These are phyloP conservation scores for Montipora foliosa DNA, from an alignment of 64 coral and sea anemone species.

Conservation along the genomic window DNA sequence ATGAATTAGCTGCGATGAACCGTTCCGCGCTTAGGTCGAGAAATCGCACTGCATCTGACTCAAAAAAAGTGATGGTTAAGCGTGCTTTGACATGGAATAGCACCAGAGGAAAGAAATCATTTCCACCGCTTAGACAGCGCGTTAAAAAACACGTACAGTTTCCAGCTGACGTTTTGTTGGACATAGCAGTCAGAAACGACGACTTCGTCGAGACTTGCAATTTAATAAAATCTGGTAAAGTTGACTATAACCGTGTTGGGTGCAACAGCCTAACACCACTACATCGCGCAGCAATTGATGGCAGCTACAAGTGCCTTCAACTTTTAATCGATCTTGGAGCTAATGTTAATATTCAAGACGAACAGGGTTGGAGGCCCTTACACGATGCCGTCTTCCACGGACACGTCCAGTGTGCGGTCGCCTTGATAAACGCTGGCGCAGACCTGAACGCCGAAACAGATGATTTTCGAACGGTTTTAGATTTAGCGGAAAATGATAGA, in stretches of 20 bases:
- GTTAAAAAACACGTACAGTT: slow-evolving; percentile 68
- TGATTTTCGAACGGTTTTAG: slow-evolving; percentile 47
- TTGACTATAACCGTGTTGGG: slow-evolving; percentile 76
- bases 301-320: slow-evolving; percentile 84
- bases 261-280: slow-evolving; percentile 76
- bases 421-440: slow-evolving; percentile 80
- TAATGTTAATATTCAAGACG: slow-evolving; percentile 61
- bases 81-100: slow-evolving; percentile 36
- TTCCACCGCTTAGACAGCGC: slow-evolving; percentile 17
- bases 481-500: slow-evolving; percentile 71
- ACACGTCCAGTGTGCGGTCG: slow-evolving; percentile 57
- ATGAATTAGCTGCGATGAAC: slow-evolving; percentile 27
- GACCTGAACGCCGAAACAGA: slow-evolving; percentile 60
- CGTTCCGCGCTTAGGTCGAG: background rate
- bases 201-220: slow-evolving; percentile 91
- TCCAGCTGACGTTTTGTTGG: slow-evolving; percentile 66
- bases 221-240: slow-evolving; percentile 85
- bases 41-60: background rate
- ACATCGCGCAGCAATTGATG: slow-evolving; percentile 88
- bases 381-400: slow-evolving; percentile 89
- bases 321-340: slow-evolving; percentile 87
- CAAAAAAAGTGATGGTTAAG: background rate
- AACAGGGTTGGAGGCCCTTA: slow-evolving; percentile 58
- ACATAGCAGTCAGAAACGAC: slow-evolving; percentile 68
- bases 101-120: slow-evolving; percentile 7